These are phyloP conservation scores for Acrobasis consociella DNA, from an alignment of 2,888 invertebrate species.

Conservation along the genomic window DNA sequence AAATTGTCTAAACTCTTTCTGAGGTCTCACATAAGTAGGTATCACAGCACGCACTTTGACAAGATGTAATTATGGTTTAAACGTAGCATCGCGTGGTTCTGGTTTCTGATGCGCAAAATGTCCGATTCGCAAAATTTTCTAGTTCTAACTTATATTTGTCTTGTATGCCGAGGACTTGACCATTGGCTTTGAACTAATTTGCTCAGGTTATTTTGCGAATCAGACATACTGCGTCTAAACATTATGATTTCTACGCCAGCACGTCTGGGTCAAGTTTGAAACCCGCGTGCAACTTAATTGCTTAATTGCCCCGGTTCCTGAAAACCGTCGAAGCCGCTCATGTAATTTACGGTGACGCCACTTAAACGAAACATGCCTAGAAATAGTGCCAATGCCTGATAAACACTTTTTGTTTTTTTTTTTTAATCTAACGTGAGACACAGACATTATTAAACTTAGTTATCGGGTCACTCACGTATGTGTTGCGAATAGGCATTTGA, in stretches of 20 bases:
- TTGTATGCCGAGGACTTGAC: no score
- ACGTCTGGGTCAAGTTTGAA: constrained; percentile 15
- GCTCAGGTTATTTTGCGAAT: no score
- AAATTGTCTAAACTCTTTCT: constrained; percentile 1
- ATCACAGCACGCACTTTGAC: not conserved
- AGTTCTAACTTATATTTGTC: no score
- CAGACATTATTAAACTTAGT: no score
- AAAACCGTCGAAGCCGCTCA: constrained; percentile 10
- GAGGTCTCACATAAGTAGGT: not conserved
- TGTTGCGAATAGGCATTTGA: no score
- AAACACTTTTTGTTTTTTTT: not conserved
- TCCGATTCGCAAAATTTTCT: no score
- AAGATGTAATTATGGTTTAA: not conserved
- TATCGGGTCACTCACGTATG: no score
- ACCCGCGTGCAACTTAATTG: constrained; percentile 2
- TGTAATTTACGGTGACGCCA: constrained; percentile 1
- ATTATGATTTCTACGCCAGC: not conserved
- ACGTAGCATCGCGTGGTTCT: no score
- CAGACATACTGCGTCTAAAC: not conserved
- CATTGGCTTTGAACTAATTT: no score
- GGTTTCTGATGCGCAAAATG: no score
- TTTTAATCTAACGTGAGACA: no score
- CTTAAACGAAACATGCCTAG: constrained; percentile 3
- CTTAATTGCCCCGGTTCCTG: constrained; percentile 4
- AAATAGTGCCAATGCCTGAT: constrained; percentile 13